A percentile compares a stretch with the other conserved stretches of the same genome.
Conservation (phyloP, 2,888 invertebrate genomes). For the Notocelia uddmanniana region DNA sequence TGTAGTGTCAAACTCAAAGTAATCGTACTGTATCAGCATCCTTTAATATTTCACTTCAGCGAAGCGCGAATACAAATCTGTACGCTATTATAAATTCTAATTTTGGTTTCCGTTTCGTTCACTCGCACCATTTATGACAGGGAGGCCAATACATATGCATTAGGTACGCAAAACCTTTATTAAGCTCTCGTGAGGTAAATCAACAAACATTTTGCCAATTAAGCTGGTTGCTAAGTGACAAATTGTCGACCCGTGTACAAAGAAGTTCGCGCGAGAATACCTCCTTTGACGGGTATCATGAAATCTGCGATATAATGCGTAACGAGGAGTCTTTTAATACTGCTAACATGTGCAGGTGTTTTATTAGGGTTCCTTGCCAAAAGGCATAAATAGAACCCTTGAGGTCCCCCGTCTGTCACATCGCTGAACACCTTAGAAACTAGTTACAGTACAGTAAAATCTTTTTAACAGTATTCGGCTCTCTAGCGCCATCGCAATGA, state of each 20-base stretch:
- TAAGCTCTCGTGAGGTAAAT: constrained; percentile 26
- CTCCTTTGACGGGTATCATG: constrained; percentile 5
- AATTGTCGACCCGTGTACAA: constrained; percentile 12
- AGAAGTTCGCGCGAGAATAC: background rate
- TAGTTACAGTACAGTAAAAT: too few relatives aligned
- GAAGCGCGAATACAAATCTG: background rate
- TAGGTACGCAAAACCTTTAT: constrained; percentile 32
- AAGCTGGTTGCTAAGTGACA: constrained; percentile 28
- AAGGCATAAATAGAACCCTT: too few relatives aligned
- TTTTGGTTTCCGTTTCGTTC: constrained; percentile 19
- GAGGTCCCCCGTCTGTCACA: too few relatives aligned
- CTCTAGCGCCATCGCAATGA: too few relatives aligned
- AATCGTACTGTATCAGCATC: background rate
- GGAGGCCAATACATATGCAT: constrained; percentile 26
- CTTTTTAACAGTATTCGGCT: too few relatives aligned
- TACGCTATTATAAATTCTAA: constrained; percentile 28
- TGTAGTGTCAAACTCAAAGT: too few relatives aligned
- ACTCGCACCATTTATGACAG: constrained; percentile 25
- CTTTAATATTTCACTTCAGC: background rate
- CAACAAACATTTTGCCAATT: constrained; percentile 29
- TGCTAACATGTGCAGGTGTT: background rate
- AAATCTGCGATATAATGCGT: background rate
- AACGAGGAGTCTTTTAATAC: background rate
- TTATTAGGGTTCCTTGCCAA: too few relatives aligned
- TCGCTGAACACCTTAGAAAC: too few relatives aligned